Percentiles rank a stretch among this genome's conserved stretches.
phyloP scores from a whole-genome alignment of 2,113 vertebrate species.

The Montifringilla adamsi region DNA sequence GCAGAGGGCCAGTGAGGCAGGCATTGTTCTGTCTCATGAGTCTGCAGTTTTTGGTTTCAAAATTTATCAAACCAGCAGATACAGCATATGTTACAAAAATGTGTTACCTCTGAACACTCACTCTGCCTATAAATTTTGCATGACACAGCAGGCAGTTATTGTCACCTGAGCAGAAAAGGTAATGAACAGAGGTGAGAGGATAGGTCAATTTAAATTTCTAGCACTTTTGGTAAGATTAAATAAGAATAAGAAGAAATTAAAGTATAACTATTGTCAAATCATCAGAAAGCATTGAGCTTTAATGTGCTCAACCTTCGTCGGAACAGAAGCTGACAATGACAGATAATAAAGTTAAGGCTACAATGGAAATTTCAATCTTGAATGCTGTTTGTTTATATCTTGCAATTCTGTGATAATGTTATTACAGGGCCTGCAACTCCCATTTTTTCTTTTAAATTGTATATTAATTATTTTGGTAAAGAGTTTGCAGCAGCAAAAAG shows the following conservation, averaged over 20 bases:
- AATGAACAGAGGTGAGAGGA: not conserved
- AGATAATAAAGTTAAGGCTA: not conserved
- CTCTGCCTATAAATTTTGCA: not conserved
- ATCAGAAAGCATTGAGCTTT: not conserved
- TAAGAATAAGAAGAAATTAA: not conserved
- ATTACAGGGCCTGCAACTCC: not conserved
- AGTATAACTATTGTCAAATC: not conserved
- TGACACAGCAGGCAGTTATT: not conserved
- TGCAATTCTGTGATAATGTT: not conserved
- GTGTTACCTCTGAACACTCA: not conserved
- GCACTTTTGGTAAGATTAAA: not conserved
- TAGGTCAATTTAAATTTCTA: not conserved
- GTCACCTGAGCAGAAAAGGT: not conserved
- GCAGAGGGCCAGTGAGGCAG: not conserved
- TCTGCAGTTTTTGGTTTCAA: not conserved
- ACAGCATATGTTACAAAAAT: not conserved
- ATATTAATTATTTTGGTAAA: not conserved
- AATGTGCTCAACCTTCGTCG: accelerated
- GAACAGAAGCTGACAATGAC: not conserved
- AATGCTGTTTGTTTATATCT: not conserved
- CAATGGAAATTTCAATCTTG: not conserved
- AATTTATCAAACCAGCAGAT: not conserved
- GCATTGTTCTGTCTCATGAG: not conserved
- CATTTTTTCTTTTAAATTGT: not conserved
- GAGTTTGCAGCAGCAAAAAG: not conserved